Conservation (phyloP, 2,113 vertebrate species). For the Spheniscus mendiculus region DNA sequence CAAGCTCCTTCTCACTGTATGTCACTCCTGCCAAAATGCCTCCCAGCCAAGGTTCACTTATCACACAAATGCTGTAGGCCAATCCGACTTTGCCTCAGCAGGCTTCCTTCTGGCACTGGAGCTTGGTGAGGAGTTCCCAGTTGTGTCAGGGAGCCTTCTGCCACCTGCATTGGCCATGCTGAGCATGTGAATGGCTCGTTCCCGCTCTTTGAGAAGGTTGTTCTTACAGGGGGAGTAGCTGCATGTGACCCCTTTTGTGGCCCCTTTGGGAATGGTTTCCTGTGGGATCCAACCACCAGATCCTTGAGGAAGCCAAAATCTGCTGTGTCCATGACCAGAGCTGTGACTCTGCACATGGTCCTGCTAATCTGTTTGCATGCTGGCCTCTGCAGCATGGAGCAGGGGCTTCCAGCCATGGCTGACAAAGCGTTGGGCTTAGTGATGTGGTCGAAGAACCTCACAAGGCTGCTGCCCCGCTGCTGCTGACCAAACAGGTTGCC, state of each 20-base stretch:
- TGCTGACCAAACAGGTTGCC: background rate
- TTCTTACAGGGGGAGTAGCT: background rate
- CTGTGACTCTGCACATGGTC: background rate
- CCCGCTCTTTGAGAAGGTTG: background rate
- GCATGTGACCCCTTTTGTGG: background rate
- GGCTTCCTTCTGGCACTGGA: background rate
- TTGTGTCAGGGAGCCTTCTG: background rate
- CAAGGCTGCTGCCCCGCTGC: background rate
- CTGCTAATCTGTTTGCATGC: background rate
- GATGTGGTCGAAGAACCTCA: background rate
- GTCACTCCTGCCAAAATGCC: background rate
- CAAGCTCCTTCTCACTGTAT: background rate
- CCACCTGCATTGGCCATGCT: accelerated
- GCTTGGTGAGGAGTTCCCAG: background rate
- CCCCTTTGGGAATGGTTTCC: background rate
- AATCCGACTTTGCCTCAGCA: background rate
- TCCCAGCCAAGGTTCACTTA: background rate
- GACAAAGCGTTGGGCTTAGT: background rate
- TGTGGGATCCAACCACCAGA: background rate
- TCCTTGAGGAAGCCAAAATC: background rate
- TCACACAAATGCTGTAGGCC: background rate
- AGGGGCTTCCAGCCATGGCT: background rate
- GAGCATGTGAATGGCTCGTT: accelerated
- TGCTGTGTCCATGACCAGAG: background rate
- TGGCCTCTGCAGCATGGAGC: background rate